These are phyloP conservation scores for Chaenogobius annularis DNA, from an alignment of 2,113 vertebrate species.

Conservation along the genomic window DNA sequence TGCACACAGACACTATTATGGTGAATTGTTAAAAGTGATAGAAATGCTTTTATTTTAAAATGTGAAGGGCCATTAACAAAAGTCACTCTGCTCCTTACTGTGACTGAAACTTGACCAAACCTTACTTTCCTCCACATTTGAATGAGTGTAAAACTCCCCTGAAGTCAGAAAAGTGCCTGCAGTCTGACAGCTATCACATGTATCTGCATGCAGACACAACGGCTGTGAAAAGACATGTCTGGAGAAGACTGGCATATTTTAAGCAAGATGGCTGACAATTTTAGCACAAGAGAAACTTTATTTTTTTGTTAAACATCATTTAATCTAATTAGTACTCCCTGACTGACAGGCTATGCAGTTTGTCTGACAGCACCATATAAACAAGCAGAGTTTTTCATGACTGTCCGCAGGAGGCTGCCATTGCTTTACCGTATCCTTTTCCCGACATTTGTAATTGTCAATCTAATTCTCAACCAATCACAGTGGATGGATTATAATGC, in stretches of 20 bases:
- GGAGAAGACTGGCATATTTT: background rate
- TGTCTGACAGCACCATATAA: slow-evolving; percentile 41
- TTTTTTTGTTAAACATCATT: slow-evolving; percentile 3
- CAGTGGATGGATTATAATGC: too few relatives aligned
- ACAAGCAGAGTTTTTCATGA: slow-evolving; percentile 28
- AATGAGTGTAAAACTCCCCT: slow-evolving; percentile 16
- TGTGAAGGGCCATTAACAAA: background rate
- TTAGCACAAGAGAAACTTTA: slow-evolving; percentile 3
- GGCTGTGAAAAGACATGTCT: background rate
- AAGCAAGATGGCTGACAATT: background rate
- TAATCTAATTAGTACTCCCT: slow-evolving; percentile 1
- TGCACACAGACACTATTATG: too few relatives aligned
- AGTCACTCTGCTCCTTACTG: too few relatives aligned
- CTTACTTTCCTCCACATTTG: slow-evolving; percentile 3
- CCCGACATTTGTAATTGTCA: slow-evolving; percentile 52
- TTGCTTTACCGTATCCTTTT: slow-evolving; percentile 14
- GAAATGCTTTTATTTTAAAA: too few relatives aligned
- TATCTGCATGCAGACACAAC: background rate
- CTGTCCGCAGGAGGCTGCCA: slow-evolving; percentile 34
- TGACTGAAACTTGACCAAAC: background rate
- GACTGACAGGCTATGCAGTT: slow-evolving; percentile 34
- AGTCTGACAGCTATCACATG: slow-evolving; percentile 16
- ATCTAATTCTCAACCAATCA: slow-evolving; percentile 14
- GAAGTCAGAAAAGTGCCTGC: slow-evolving; percentile 11
- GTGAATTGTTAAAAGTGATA: too few relatives aligned